Base-by-base conservation (phyloP, 2,888 invertebrate species). In the Clistopyga incitator region DNA sequence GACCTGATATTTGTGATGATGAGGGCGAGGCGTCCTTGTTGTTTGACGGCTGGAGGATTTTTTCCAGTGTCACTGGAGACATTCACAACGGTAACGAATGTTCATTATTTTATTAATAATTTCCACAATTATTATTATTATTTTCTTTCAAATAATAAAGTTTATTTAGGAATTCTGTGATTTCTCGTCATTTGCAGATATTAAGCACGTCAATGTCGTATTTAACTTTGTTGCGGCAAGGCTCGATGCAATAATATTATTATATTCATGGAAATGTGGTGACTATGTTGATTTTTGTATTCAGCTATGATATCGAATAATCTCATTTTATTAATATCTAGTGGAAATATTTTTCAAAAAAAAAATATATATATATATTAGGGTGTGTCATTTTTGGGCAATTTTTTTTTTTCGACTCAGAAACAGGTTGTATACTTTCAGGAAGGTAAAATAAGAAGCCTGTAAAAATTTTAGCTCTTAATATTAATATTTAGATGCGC, bases 31-130 rank as follows among this genome's bases (percentile, higher is more conserved):
- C 85, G 85, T 23, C 79, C 90, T 3, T 90, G 89, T 61, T 47
- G 65, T n/a, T 71, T 90, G 64, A 88, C 88, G 1, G 90, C 90
- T 23, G 90, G 89, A 3, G 85, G 83, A 45, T 90, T 90, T 74
- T 78, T 86, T 6, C 84, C 87, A 20, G 75, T 88, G 0, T 83
- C 87, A 0, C 23, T 87, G 18, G 86, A 87, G 54, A 87, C 87
- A 18, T 87, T 74, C 29, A 85, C 79, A 6, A 82, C 52, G 72
- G 87, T 87, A 71, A 34, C 34, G 10, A 67, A 56, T 29, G 25
- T 15, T 45, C 6, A 15, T 71, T 6, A n/a, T n/a, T n/a, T n/a
- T n/a, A n/a, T n/a, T n/a, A n/a, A n/a, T n/a, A n/a, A n/a, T n/a
- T 29, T 11, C 42, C 23, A 10, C 11, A 6, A 0, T 8, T 11